Percentiles rank a stretch among this genome's conserved stretches.
These are phyloP conservation scores for Rhipidura dahli DNA, from an alignment of 2,113 vertebrate genomes.

Conservation along the genomic window DNA sequence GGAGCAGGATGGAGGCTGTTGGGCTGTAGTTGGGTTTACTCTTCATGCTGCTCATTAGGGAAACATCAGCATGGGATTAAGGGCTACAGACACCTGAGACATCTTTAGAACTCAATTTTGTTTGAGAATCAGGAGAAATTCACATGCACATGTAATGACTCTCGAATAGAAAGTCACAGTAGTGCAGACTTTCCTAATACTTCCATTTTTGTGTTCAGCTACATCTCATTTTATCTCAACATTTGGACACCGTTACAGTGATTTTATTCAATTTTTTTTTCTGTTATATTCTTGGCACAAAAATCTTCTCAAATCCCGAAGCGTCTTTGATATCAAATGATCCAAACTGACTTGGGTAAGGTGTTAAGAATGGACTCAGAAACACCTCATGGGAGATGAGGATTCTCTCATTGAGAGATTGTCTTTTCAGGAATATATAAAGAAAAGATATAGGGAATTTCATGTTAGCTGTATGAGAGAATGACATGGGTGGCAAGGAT, in stretches of 20 bases:
- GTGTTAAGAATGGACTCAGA: neutral
- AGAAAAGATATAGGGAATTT: neutral
- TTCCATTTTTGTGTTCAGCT: neutral
- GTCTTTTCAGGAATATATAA: neutral
- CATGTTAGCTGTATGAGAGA: neutral
- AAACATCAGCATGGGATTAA: neutral
- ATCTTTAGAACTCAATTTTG: neutral
- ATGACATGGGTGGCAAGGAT: neutral
- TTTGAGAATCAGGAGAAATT: neutral
- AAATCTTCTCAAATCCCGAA: neutral
- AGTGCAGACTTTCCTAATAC: neutral
- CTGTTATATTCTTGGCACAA: neutral
- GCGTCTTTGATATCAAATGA: neutral
- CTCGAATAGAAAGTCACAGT: neutral
- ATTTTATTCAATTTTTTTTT: neutral
- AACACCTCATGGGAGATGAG: neutral
- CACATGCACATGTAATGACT: too few species aligned
- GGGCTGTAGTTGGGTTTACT: neutral
- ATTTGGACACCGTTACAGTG: neutral
- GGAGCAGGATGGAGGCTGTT: neutral
- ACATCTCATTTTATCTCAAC: neutral
- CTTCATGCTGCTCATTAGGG: neutral
- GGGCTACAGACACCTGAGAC: neutral
- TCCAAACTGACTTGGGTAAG: neutral
- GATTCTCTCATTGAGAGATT: neutral